Percentiles rank a stretch among this genome's conserved stretches.
Conservation (phyloP, 2,797 vertebrate species). For the Intellagama lesueurii region DNA sequence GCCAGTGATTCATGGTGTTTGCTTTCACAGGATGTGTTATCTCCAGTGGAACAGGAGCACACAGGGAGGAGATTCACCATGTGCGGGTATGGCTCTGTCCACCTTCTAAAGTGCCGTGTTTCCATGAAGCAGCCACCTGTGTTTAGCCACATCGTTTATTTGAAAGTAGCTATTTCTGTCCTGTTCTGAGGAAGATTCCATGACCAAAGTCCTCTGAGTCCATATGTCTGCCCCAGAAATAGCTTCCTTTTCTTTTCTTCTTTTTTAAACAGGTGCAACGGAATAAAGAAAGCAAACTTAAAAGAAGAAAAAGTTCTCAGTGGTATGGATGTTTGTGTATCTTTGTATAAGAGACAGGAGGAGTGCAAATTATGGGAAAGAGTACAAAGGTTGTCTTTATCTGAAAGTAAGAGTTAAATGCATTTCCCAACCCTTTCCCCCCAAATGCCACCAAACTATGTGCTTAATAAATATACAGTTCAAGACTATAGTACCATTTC, state of each 20-base stretch:
- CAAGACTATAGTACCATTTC: slow-evolving; percentile 57
- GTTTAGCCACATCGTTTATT: slow-evolving; percentile 62
- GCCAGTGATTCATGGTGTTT: slow-evolving; percentile 50
- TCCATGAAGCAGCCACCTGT: slow-evolving; percentile 63
- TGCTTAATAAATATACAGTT: slow-evolving; percentile 55
- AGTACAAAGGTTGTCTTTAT: slow-evolving; percentile 67
- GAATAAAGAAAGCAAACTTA: slow-evolving; percentile 62
- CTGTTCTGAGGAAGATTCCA: slow-evolving; percentile 58
- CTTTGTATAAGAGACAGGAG: slow-evolving; percentile 4
- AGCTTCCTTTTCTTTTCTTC: slow-evolving; percentile 56
- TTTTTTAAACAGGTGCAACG: slow-evolving; percentile 72
- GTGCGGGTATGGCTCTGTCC: slow-evolving; percentile 50
- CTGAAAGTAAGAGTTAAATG: slow-evolving; percentile 58
- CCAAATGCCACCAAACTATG: slow-evolving; percentile 50
- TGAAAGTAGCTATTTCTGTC: slow-evolving; percentile 70
- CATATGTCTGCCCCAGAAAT: slow-evolving; percentile 64
- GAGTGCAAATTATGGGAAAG: slow-evolving; percentile 4
- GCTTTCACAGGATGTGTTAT: slow-evolving; percentile 52
- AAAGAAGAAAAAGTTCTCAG: slow-evolving; percentile 32
- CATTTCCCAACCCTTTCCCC: slow-evolving; percentile 57
- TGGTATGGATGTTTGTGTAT: neutral
- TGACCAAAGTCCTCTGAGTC: slow-evolving; percentile 42
- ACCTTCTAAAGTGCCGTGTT: slow-evolving; percentile 55
- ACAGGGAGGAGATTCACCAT: slow-evolving; percentile 37
- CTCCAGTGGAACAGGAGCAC: slow-evolving; percentile 46